Percentiles rank a stretch among this genome's conserved stretches.
Conservation (phyloP, 2,113 vertebrate genomes). For the Euleptes europaea region DNA sequence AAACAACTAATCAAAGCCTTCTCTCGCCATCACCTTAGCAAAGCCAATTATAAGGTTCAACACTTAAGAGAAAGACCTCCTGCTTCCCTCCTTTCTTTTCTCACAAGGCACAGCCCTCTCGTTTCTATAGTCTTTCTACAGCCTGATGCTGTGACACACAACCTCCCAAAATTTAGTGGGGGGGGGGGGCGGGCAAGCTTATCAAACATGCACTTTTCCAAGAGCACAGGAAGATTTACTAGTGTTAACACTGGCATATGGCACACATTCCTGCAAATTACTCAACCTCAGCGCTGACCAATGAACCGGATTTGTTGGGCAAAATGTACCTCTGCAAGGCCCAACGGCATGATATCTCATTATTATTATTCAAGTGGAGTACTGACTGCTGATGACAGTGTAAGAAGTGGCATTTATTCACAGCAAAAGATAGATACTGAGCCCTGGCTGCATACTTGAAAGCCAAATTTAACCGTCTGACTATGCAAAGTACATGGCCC, state of each 20-base stretch:
- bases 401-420: neutral
- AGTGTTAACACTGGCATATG: neutral
- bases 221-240: neutral
- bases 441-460: neutral
- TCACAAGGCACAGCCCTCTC: neutral
- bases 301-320: neutral
- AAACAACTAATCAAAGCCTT: conserved; percentile 44
- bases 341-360: neutral
- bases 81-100: neutral
- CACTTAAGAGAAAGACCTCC: conserved; percentile 27
- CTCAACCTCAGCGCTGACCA: neutral
- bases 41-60: conserved; percentile 32
- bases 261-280: neutral
- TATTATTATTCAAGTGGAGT: neutral
- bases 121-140: conserved; percentile 10
- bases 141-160: neutral
- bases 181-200: neutral
- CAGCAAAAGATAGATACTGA: conserved; percentile 1
- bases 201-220: conserved; percentile 19
- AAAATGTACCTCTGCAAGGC: accelerated
- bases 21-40: conserved; percentile 42
- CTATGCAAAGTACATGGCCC: conserved; percentile 8
- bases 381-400: neutral
- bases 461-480: neutral
- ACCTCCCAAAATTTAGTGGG: neutral